phyloP scores from a whole-genome alignment of 1,140 invertebrate species.

The Antheraea pernyi region DNA sequence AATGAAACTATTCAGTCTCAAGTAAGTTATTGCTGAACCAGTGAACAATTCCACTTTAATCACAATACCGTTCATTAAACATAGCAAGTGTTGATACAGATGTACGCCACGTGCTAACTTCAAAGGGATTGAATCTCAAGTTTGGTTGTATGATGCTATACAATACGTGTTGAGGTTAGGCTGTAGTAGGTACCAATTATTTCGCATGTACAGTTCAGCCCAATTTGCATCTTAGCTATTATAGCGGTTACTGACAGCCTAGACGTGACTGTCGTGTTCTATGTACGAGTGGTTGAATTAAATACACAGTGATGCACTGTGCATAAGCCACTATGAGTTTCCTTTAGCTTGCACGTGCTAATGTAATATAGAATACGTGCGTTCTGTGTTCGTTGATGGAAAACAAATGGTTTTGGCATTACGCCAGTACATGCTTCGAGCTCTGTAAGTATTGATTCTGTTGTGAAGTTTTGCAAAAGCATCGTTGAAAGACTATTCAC shows the following conservation, averaged over 20 bases:
- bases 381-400: conserved; percentile 27
- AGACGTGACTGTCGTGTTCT: conserved; percentile 20
- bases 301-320: conserved; percentile 18
- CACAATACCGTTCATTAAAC: background rate
- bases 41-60: background rate
- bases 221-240: conserved; percentile 39
- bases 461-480: conserved; percentile 22
- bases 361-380: conserved; percentile 21
- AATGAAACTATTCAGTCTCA: too few relatives aligned
- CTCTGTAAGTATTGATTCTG: conserved; percentile 25
- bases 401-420: conserved; percentile 26
- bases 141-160: conserved; percentile 9
- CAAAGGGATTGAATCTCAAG: conserved; percentile 2
- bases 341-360: background rate
- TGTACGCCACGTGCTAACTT: background rate
- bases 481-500: conserved; percentile 10
- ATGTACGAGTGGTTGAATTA: conserved; percentile 13
- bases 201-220: conserved; percentile 28
- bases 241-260: conserved; percentile 31
- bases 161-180: conserved; percentile 13
- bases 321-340: background rate
- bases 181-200: conserved; percentile 34
- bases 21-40: too few relatives aligned
- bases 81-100: background rate
- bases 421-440: conserved; percentile 21